Evolutionary conservation across 2,888 invertebrate genomes (phyloP), one percentile per base, ranked within the genome.

Genomic region (Pandemis heparana): DNA sequence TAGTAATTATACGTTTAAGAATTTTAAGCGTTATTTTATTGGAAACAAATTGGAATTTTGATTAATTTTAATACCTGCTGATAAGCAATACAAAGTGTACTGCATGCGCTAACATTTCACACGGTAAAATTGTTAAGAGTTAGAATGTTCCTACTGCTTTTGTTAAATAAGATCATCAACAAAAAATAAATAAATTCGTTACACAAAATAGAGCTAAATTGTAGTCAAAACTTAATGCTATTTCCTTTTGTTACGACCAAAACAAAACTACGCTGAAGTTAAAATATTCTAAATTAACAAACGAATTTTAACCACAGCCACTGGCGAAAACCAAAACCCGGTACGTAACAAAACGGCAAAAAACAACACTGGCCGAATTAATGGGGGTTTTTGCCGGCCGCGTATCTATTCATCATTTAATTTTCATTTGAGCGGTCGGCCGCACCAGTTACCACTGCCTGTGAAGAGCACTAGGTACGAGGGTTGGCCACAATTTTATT

Each of bases 371-470:
- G 86, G 82, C 84, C 83, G 83, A 83, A 86, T 85, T 87, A 90
- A 91, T 88, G 87, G 83, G 79, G 79, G 84, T 87, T 87, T 89
- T 89, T 87, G 89, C 89, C 86, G 85, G 76, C 83, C 88, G 88
- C 81, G 84, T 87, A 89, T 90, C 91, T 90, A 91, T 92, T 89
- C 91, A 92, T 92, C 92, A 91, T 92, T 92, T 91, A 91, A 92
- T 92, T 92, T 91, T 91, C 91, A 91, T 92, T 90, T 90, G 87
- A 87, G 86, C 87, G 85, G 53, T 82, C 86, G 83, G 83, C 83
- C 81, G 83, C 83, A 61, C 62, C 51, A 16, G 72, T 63, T 73
- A 14, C 38, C 48, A 6, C 63, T 68, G 72, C 5, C n/a, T 7
- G 39, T 8, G 2, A 4, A 8, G 12, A 73, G 14, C 16, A 63